Conservation (phyloP, 2,888 invertebrate genomes). For the Proisotoma minuta region DNA sequence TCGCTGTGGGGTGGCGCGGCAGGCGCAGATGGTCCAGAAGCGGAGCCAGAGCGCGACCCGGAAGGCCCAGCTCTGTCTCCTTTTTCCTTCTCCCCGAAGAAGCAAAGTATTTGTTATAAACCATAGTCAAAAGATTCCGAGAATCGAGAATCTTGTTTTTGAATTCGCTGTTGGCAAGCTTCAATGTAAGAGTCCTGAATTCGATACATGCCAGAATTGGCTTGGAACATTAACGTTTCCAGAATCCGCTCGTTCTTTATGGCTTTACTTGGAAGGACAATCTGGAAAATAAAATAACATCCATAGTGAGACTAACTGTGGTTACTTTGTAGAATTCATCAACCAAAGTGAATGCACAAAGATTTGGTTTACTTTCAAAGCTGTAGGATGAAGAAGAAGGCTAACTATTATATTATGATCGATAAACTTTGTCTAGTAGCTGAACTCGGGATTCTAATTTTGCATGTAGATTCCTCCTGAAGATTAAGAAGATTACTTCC, state of each 20-base stretch:
- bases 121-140: conserved; percentile 77
- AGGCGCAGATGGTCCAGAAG: background rate
- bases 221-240: conserved; percentile 88
- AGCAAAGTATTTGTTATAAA: conserved; percentile 54
- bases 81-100: background rate
- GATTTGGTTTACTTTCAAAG: too few species aligned
- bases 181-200: conserved; percentile 82
- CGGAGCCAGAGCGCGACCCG: background rate
- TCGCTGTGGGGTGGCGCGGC: background rate
- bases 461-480: too few species aligned
- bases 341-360: too few species aligned
- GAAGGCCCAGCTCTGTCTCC: too few species aligned
- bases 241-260: conserved; percentile 87
- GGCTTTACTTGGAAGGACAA: conserved; percentile 85
- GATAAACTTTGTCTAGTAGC: too few species aligned
- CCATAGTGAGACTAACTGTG: too few species aligned
- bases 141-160: conserved; percentile 81
- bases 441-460: too few species aligned
- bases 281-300: conserved; percentile 55
- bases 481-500: too few species aligned
- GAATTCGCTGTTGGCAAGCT: conserved; percentile 77
- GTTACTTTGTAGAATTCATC: too few species aligned
- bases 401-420: too few species aligned
- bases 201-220: conserved; percentile 86
- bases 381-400: too few species aligned